phyloP scores from a whole-genome alignment of 2,888 invertebrate genomes.

The Patella ulyssiponensis region DNA sequence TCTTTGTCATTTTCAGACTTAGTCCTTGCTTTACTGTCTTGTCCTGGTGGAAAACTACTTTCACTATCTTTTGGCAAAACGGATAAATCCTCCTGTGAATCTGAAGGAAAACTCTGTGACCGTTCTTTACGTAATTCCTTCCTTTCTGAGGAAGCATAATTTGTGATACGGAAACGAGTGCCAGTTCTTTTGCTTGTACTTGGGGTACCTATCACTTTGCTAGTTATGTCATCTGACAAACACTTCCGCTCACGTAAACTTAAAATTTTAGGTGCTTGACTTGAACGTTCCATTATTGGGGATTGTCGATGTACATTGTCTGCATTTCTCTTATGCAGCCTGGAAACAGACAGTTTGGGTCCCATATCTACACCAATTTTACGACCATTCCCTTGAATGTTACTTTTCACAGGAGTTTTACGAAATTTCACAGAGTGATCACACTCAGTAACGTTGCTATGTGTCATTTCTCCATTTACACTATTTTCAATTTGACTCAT shows the following conservation, averaged over 20 bases:
- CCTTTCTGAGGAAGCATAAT: not conserved
- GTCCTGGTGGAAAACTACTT: constrained; percentile 34
- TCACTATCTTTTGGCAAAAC: constrained; percentile 32
- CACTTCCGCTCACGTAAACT: constrained; percentile 41
- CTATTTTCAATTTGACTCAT: constrained; percentile 26
- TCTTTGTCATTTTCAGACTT: constrained; percentile 22
- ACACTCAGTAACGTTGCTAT: constrained; percentile 11
- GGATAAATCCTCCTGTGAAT: constrained; percentile 33
- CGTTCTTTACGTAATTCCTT: constrained; percentile 38
- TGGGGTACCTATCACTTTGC: constrained; percentile 24
- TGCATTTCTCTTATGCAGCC: constrained; percentile 24
- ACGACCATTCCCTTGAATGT: constrained; percentile 15
- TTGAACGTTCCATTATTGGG: constrained; percentile 36
- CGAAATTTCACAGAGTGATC: constrained; percentile 18
- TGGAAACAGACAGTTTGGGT: constrained; percentile 34
- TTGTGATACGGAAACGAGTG: constrained; percentile 21
- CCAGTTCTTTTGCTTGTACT: constrained; percentile 17
- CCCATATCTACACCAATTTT: constrained; percentile 37
- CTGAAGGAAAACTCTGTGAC: constrained; percentile 39
- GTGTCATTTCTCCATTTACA: constrained; percentile 23
- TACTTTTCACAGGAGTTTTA: constrained; percentile 14
- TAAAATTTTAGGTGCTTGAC: constrained; percentile 32
- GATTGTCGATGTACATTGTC: constrained; percentile 31
- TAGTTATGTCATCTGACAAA: constrained; percentile 49
- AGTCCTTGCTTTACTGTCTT: constrained; percentile 44